Evolutionary conservation across 2,113 vertebrate genomes (phyloP).

Genomic region (Labeo rohita): DNA sequence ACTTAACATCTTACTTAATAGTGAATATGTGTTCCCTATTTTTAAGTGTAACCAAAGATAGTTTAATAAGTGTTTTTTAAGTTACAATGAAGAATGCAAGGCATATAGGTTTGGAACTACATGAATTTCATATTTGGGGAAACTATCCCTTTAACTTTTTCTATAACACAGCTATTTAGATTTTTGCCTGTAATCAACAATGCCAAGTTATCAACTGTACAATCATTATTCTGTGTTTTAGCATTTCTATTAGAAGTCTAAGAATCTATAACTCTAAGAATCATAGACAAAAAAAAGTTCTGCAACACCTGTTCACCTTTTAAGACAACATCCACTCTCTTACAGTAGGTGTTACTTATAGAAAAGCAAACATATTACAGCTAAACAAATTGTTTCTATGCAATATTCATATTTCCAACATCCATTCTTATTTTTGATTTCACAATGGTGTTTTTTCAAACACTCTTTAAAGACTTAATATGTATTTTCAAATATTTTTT

Average conservation of each 20-base stretch:
- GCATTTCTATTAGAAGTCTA: not conserved
- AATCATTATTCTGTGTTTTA: not conserved
- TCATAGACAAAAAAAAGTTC: too few species aligned
- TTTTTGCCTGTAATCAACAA: not conserved
- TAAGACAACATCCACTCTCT: not conserved
- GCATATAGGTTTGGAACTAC: not conserved
- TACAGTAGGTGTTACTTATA: not conserved
- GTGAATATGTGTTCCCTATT: too few species aligned
- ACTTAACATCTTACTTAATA: not conserved
- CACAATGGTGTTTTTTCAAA: not conserved
- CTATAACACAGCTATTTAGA: not conserved
- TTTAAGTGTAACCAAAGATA: not conserved
- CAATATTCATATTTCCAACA: not conserved
- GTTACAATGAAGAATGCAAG: not conserved
- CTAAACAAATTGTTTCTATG: not conserved
- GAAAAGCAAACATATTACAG: not conserved
- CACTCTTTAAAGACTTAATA: not conserved
- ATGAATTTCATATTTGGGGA: not conserved
- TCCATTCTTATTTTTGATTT: not conserved
- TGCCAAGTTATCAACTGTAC: not conserved
- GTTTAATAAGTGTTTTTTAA: not conserved
- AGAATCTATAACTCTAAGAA: too few species aligned
- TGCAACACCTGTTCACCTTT: not conserved
- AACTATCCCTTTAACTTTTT: not conserved
- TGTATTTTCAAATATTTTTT: not conserved